Conservation (phyloP, 2,888 invertebrate species). For the Heteropelma amictum region DNA sequence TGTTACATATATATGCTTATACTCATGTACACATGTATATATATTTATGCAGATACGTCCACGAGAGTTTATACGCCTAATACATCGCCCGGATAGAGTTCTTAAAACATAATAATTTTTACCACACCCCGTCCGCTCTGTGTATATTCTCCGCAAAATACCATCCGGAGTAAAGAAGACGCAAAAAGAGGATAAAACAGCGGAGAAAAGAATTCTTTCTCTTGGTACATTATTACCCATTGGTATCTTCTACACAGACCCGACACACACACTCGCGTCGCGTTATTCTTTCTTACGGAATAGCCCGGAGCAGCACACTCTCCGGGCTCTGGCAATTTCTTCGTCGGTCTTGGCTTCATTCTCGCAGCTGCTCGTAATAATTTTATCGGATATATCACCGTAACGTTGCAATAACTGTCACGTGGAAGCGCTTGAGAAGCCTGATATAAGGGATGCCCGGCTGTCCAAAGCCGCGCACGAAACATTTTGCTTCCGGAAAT, state of each 20-base stretch:
- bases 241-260: conserved; percentile 9
- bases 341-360: conserved; percentile 7
- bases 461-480: conserved; percentile 58
- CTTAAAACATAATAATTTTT: conserved; percentile 50
- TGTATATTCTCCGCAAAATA: conserved; percentile 30
- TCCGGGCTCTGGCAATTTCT: conserved; percentile 9
- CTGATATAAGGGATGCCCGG: conserved; percentile 67
- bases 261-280: neutral
- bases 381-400: conserved; percentile 67
- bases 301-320: no score
- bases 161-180: neutral
- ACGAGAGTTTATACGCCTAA: conserved; percentile 3
- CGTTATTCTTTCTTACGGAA: neutral
- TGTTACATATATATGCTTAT: no score
- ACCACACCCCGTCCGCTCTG: conserved; percentile 31
- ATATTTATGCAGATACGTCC: no score
- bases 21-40: no score
- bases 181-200: no score
- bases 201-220: conserved; percentile 1
- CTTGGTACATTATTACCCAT: conserved; percentile 12
- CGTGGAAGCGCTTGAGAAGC: conserved; percentile 64
- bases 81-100: conserved; percentile 41
- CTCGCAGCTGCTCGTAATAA: conserved; percentile 73
- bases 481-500: conserved; percentile 64
- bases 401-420: conserved; percentile 73